Evolutionary conservation across 1,140 invertebrate species (phyloP).

Genomic region (Vanessa atalanta): DNA sequence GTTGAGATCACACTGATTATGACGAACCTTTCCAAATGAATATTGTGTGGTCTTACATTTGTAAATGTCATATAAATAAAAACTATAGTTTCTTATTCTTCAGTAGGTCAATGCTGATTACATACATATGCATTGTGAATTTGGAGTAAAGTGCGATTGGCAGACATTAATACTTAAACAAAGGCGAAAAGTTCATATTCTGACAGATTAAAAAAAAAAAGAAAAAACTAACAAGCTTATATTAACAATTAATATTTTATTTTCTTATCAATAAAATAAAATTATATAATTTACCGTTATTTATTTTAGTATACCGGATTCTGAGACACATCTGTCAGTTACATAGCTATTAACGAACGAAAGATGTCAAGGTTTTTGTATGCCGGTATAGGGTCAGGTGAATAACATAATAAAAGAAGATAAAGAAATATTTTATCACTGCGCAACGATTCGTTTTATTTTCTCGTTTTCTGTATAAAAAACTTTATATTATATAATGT

Average conservation of each 20-base stretch:
- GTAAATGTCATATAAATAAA: constrained; percentile 31
- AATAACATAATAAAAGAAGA: constrained; percentile 38
- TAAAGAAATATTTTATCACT: constrained; percentile 21
- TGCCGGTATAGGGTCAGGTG: constrained; percentile 31
- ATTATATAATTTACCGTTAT: background rate
- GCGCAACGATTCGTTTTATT: background rate
- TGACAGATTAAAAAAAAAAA: constrained; percentile 25
- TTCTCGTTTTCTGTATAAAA: background rate
- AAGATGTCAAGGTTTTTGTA: constrained; percentile 55
- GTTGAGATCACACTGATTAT: constrained; percentile 10
- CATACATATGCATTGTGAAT: constrained; percentile 20
- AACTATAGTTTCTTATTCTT: constrained; percentile 23
- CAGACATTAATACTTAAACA: constrained; percentile 21
- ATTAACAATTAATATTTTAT: background rate
- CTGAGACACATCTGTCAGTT: constrained; percentile 45
- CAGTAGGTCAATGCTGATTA: constrained; percentile 46
- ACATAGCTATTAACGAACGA: constrained; percentile 31
- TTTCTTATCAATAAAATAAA: too few relatives aligned
- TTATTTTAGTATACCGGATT: constrained; percentile 40
- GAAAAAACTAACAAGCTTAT: constrained; percentile 12
- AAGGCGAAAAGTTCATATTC: constrained; percentile 15
- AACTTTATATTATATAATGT: too few relatives aligned
- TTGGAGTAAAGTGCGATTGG: constrained; percentile 20
- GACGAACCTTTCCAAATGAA: constrained; percentile 15
- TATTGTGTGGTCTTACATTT: constrained; percentile 16